Evolutionary conservation across 2,888 invertebrate species (phyloP).

Genomic region (Pachliopta kotzebuea): DNA sequence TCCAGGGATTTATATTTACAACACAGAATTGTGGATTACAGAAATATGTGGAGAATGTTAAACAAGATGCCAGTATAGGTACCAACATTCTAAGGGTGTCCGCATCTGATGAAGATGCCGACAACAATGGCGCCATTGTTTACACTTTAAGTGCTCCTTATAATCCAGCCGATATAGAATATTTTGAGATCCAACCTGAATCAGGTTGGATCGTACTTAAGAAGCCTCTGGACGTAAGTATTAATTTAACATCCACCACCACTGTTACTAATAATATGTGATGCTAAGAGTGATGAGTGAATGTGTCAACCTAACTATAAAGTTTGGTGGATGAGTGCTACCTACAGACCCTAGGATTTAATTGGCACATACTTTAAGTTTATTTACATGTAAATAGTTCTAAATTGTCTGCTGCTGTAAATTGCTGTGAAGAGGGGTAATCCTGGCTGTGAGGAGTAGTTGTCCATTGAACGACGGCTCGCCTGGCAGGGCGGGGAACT

Average conservation of each 20-base stretch:
- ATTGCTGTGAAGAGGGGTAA: slow-evolving; percentile 75
- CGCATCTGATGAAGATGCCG: slow-evolving; percentile 98
- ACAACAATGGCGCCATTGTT: slow-evolving; percentile 96
- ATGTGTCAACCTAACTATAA: slow-evolving; percentile 72
- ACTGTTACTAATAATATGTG: slow-evolving; percentile 45
- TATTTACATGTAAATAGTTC: slow-evolving; percentile 77
- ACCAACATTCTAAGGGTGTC: slow-evolving; percentile 96
- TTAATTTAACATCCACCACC: slow-evolving; percentile 42
- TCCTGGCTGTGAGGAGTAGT: slow-evolving; percentile 80
- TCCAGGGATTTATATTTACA: slow-evolving; percentile 33
- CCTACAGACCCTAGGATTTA: slow-evolving; percentile 79
- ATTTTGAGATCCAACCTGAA: slow-evolving; percentile 97
- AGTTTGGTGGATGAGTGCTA: slow-evolving; percentile 81
- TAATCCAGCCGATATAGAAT: slow-evolving; percentile 94
- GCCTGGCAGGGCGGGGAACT: slow-evolving; percentile 43
- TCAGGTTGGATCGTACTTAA: slow-evolving; percentile 98
- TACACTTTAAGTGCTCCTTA: slow-evolving; percentile 94
- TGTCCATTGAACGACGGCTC: slow-evolving; percentile 52
- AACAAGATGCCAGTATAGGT: slow-evolving; percentile 97
- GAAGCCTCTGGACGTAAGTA: slow-evolving; percentile 98
- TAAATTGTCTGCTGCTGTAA: slow-evolving; percentile 77
- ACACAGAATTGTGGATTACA: slow-evolving; percentile 72
- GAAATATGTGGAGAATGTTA: slow-evolving; percentile 98
- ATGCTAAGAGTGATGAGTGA: slow-evolving; percentile 69
- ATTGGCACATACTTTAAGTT: slow-evolving; percentile 78